Conservation (phyloP, 1,140 invertebrate species). For the Paraescarpia echinospica region DNA sequence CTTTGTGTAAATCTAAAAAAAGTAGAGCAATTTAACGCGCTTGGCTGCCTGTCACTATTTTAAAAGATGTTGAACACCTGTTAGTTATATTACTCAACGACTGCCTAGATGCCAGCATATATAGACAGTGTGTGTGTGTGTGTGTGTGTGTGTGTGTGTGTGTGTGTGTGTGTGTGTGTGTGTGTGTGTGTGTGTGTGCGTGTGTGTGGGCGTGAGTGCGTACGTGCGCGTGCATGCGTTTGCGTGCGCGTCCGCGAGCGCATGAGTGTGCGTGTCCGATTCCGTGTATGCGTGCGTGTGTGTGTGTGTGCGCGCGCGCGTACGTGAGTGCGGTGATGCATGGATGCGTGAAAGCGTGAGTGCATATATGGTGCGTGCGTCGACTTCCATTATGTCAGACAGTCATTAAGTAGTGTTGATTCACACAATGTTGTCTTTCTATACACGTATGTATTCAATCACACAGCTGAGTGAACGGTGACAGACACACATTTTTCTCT, state of each 20-base stretch:
- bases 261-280: not conserved
- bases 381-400: not conserved
- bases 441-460: not conserved
- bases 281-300: not conserved
- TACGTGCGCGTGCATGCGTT: too few species aligned
- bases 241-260: not conserved
- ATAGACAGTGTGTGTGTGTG: too few species aligned
- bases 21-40: not conserved
- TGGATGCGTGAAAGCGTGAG: not conserved
- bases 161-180: too few species aligned
- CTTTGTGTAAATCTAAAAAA: not conserved
- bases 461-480: not conserved
- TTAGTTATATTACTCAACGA: too few species aligned
- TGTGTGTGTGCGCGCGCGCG: not conserved
- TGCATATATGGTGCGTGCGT: slow-evolving; percentile 14
- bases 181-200: not conserved
- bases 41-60: not conserved
- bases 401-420: not conserved
- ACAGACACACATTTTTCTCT: not conserved
- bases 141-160: too few species aligned
- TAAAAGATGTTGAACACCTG: not conserved
- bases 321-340: slow-evolving; percentile 10
- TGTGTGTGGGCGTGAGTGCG: not conserved
- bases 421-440: not conserved
- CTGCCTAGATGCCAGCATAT: too few species aligned